Evolutionary conservation across 1,140 invertebrate species (phyloP).

Genomic region (Achatina immaculata): DNA sequence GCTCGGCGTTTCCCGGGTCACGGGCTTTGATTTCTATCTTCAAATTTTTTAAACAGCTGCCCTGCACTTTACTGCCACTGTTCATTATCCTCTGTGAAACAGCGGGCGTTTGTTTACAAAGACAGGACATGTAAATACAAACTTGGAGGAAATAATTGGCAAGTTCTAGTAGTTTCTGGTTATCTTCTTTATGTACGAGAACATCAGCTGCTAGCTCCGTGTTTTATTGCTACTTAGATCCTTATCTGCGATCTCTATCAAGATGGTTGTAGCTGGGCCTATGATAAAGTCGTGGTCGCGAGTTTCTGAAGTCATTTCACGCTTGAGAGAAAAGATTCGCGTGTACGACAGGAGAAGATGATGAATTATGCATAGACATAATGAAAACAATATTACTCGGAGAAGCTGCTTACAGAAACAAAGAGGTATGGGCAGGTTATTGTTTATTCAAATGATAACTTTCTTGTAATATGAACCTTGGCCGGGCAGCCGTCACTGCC

Average conservation of each 20-base stretch:
- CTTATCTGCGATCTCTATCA: not conserved
- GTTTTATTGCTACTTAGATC: constrained; percentile 1
- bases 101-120: not conserved
- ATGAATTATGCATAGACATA: too few species aligned
- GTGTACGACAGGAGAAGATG: too few species aligned
- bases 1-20: not conserved
- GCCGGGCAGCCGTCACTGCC: too few species aligned
- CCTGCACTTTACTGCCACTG: not conserved
- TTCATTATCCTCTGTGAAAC: not conserved
- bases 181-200: not conserved
- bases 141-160: not conserved
- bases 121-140: not conserved
- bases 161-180: not conserved
- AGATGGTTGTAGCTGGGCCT: not conserved
- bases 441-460: too few species aligned
- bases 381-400: too few species aligned
- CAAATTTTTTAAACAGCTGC: not conserved
- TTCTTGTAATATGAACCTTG: too few species aligned
- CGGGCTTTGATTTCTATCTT: not conserved
- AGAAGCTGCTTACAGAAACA: too few species aligned
- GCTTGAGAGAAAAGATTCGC: not conserved
- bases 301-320: constrained; percentile 3
- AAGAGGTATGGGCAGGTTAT: too few species aligned
- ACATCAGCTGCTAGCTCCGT: not conserved
- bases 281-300: not conserved